Evolutionary conservation across 2,888 invertebrate genomes (phyloP).

Genomic region (Orthosia gracilis): DNA sequence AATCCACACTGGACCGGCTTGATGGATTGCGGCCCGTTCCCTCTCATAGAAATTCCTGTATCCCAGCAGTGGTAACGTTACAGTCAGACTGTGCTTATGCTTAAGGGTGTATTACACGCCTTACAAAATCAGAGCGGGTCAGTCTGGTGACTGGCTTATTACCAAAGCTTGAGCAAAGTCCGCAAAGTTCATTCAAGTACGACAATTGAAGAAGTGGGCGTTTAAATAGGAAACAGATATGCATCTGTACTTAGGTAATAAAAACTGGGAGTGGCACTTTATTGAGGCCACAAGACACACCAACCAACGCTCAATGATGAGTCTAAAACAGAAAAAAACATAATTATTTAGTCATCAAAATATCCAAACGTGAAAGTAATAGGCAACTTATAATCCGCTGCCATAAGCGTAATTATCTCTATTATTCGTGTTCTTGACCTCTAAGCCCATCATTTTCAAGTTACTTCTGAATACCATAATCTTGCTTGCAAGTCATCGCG

Average conservation of each 20-base stretch:
- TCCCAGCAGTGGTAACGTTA: too few relatives aligned
- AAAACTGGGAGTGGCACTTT: not conserved
- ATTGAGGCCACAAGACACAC: not conserved
- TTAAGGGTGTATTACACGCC: too few relatives aligned
- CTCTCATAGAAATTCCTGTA: too few relatives aligned
- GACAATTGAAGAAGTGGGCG: not conserved
- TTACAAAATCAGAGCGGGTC: too few relatives aligned
- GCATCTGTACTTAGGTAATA: not conserved
- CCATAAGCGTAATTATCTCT: constrained; percentile 27
- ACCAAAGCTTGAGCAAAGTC: not conserved
- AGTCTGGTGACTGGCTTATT: not conserved
- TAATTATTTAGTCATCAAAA: constrained; percentile 17
- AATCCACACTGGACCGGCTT: too few relatives aligned
- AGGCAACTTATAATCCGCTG: not conserved
- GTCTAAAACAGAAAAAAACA: constrained; percentile 6
- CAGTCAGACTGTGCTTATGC: too few relatives aligned
- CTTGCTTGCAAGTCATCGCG: constrained; percentile 48
- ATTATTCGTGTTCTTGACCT: constrained; percentile 41
- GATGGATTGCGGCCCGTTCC: too few relatives aligned
- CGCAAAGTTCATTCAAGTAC: not conserved
- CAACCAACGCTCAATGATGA: not conserved
- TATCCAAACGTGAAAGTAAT: constrained; percentile 45
- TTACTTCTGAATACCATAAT: constrained; percentile 33
- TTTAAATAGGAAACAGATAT: too few relatives aligned
- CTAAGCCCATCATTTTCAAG: constrained; percentile 17